Evolutionary conservation across 2,113 vertebrate species (phyloP).

Genomic region (Bettongia penicillata): DNA sequence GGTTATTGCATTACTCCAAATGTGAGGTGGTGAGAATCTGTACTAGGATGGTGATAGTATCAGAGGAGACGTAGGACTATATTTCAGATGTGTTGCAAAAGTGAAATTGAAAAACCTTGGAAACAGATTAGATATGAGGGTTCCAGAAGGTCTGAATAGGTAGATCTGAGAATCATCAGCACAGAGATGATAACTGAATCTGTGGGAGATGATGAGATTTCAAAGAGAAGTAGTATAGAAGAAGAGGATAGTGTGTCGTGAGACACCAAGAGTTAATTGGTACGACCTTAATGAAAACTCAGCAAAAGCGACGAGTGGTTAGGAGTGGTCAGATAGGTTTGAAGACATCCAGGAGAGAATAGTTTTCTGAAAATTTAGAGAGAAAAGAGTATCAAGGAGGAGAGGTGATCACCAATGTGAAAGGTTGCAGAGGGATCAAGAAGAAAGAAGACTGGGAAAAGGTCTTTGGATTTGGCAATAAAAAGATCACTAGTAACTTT

Average conservation of each 20-base stretch:
- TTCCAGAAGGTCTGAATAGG: background rate
- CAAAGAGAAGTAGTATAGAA: background rate
- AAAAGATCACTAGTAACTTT: background rate
- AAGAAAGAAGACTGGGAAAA: background rate
- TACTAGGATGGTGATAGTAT: background rate
- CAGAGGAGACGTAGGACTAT: background rate
- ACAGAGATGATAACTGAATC: background rate
- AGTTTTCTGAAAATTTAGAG: background rate
- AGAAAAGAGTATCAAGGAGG: background rate
- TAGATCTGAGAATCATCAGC: background rate
- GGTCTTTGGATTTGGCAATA: background rate
- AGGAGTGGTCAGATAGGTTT: background rate
- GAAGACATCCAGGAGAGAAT: background rate
- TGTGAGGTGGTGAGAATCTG: background rate
- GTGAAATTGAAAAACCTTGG: background rate
- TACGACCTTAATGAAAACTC: background rate
- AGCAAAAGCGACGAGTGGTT: background rate
- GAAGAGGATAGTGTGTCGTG: background rate
- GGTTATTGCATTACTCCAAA: background rate
- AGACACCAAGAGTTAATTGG: background rate
- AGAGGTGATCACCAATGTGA: background rate
- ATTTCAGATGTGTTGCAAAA: background rate
- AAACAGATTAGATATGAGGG: background rate
- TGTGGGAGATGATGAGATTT: background rate
- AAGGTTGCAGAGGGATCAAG: background rate